Evolutionary conservation across 2,113 vertebrate species (phyloP).

Genomic region (Tretioscincus oriximinensis): DNA sequence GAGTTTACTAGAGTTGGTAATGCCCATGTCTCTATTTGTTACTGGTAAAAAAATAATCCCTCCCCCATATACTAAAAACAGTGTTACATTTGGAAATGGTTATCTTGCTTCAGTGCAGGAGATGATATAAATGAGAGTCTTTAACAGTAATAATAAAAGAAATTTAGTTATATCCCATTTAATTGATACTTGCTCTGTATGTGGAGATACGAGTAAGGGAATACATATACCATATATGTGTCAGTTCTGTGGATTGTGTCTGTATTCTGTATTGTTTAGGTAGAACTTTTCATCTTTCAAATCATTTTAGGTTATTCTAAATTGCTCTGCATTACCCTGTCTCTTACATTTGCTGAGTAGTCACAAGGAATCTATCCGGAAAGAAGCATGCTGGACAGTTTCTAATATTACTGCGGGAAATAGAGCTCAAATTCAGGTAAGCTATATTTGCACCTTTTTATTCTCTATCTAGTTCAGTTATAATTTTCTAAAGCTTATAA

Average conservation of each 20-base stretch:
- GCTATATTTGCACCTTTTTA: neutral
- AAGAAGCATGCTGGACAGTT: slow-evolving; percentile 92
- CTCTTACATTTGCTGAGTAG: slow-evolving; percentile 90
- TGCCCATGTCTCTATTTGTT: no score
- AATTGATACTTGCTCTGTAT: no score
- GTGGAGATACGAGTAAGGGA: no score
- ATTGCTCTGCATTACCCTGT: slow-evolving; percentile 90
- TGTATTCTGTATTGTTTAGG: slow-evolving; percentile 3
- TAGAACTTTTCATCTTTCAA: slow-evolving; percentile 46
- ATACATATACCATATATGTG: neutral
- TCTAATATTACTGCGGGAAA: slow-evolving; percentile 93
- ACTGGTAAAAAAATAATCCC: neutral
- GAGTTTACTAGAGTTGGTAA: no score
- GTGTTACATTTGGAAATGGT: neutral
- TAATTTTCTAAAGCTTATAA: neutral
- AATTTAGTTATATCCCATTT: no score
- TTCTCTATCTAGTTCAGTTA: neutral
- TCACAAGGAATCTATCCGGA: slow-evolving; percentile 89
- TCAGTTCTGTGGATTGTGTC: neutral
- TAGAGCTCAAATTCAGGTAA: slow-evolving; percentile 86
- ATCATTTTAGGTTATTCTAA: slow-evolving; percentile 85
- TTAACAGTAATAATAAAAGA: neutral
- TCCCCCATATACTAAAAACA: neutral
- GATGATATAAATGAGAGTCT: neutral
- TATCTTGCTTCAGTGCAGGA: no score